Conservation (phyloP, 2,113 vertebrate species). For the Thinocorus orbignyianus region DNA sequence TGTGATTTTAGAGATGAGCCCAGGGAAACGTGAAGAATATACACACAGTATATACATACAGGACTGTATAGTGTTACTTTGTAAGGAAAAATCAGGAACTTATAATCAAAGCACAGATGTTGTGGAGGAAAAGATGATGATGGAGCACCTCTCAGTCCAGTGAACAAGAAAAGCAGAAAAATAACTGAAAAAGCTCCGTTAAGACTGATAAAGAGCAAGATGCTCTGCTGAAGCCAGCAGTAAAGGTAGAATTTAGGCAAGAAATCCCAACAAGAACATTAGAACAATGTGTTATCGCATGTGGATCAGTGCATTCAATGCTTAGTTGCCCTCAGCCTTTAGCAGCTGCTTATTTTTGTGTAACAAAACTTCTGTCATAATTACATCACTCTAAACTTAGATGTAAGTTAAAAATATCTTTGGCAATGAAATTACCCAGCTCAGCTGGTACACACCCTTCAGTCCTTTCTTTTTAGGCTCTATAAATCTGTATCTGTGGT, state of each 20-base stretch:
- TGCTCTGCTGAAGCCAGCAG: background rate
- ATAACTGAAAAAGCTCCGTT: background rate
- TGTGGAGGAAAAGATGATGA: background rate
- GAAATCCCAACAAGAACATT: background rate
- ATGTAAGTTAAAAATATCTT: slow-evolving; percentile 17
- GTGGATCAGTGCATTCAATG: background rate
- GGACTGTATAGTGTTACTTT: background rate
- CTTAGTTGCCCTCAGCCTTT: background rate
- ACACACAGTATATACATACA: background rate
- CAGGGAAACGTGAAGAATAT: background rate
- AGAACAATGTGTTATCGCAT: background rate
- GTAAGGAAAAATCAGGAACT: background rate
- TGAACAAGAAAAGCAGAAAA: background rate
- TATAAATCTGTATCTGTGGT: background rate
- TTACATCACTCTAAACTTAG: slow-evolving; percentile 34
- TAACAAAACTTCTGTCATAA: slow-evolving; percentile 31
- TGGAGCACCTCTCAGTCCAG: background rate
- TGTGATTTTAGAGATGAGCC: background rate
- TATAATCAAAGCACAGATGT: background rate
- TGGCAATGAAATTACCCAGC: background rate
- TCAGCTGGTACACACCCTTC: background rate
- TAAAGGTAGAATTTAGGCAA: background rate
- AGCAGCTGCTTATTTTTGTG: slow-evolving; percentile 40
- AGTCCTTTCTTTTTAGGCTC: background rate
- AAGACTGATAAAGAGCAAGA: background rate